Percentiles rank a stretch among this genome's conserved stretches.
Conservation (phyloP, 2,888 invertebrate genomes). For the Megamerina dolium region DNA sequence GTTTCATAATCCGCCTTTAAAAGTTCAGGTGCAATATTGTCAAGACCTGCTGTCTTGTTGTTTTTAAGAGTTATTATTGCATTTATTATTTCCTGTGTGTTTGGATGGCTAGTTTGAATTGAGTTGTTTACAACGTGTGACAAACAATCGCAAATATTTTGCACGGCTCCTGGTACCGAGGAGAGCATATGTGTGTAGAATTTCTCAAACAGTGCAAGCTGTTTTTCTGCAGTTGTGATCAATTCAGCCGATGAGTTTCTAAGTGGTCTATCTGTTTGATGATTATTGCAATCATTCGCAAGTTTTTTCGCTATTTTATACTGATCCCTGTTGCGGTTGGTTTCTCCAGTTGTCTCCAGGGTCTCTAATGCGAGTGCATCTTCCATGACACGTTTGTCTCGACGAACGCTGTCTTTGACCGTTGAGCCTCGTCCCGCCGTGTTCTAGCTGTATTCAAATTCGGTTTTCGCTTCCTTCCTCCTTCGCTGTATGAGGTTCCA, state of each 20-base stretch:
- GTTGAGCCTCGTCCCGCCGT: background rate
- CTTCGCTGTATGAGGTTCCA: background rate
- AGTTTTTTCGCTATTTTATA: background rate
- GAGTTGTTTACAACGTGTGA: no score
- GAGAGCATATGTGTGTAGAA: no score
- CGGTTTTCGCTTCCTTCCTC: background rate
- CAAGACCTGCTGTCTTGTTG: no score
- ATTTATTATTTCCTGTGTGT: background rate
- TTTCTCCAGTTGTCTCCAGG: no score
- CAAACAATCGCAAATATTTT: no score
- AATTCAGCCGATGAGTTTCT: background rate
- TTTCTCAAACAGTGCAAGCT: background rate
- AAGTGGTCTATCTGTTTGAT: background rate
- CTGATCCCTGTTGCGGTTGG: background rate
- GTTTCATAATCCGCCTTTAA: slow-evolving; percentile 1
- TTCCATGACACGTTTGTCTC: slow-evolving; percentile 3
- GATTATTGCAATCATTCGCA: background rate
- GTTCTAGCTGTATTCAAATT: background rate
- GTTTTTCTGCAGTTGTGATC: background rate
- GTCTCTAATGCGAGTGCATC: background rate
- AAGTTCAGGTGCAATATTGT: no score
- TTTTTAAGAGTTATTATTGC: slow-evolving; percentile 2
- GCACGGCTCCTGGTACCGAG: no score
- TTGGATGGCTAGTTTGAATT: background rate
- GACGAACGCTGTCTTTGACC: background rate